Evolutionary conservation across 2,888 invertebrate species (phyloP).

Genomic region (Rugalucina vietnamica): DNA sequence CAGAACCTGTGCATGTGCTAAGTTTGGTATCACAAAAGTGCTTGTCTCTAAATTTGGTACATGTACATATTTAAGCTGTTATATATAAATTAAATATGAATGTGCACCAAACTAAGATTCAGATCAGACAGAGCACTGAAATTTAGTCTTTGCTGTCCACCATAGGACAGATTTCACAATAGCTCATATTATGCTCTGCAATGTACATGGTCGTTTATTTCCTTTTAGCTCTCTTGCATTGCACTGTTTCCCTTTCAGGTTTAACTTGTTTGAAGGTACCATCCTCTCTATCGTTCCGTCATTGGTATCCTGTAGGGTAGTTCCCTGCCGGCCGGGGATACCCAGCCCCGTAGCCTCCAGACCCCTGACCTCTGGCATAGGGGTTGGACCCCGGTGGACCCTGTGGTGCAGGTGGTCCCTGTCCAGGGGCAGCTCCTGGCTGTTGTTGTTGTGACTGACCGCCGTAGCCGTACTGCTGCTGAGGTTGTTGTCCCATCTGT

Average conservation of each 20-base stretch:
- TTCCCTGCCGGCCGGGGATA: constrained; percentile 75
- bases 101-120: too few relatives aligned
- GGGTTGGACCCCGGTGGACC: constrained; percentile 67
- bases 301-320: constrained; percentile 74
- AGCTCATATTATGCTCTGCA: too few relatives aligned
- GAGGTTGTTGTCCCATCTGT: not conserved
- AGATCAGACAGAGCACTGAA: too few relatives aligned
- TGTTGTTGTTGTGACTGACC: constrained; percentile 31
- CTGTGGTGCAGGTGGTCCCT: constrained; percentile 12
- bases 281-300: constrained; percentile 4
- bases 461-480: constrained; percentile 24
- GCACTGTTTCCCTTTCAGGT: not conserved
- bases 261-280: not conserved
- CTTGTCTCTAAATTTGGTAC: too few relatives aligned
- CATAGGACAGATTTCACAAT: too few relatives aligned
- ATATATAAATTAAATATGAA: too few relatives aligned
- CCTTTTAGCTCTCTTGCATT: too few relatives aligned
- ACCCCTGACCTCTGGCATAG: constrained; percentile 70
- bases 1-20: too few relatives aligned
- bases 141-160: too few relatives aligned
- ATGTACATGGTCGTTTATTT: too few relatives aligned
- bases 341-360: constrained; percentile 63
- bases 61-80: too few relatives aligned
- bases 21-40: too few relatives aligned
- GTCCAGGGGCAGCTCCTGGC: constrained; percentile 25